Evolutionary conservation across 2,797 vertebrate species (phyloP), one percentile per base, ranked within the genome.

Genomic region (Valencia hispanica): DNA sequence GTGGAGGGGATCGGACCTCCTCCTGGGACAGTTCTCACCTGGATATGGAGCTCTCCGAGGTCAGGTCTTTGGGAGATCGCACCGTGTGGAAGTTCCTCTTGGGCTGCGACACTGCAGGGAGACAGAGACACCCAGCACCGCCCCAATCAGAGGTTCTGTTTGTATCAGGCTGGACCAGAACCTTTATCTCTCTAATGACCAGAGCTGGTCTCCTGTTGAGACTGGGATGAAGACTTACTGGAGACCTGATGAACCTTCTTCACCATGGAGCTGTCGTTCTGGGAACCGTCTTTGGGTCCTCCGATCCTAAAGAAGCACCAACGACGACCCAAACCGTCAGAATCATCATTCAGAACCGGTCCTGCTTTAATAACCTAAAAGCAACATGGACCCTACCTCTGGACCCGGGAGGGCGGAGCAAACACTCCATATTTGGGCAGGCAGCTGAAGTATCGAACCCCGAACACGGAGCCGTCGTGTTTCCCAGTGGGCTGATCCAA

Each of bases 231-330:
- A 30, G n/a, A 96, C 97, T 95, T 93, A 98, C 97, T 96, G 85
- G 97, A 97, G 85, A 98, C 96, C 94, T 97, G 97, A 87, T 98
- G 97, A 34, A 97, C 97, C 86, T 98, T 98, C 95, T 97, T 98
- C 89, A 96, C 94, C 82, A 93, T 88, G 8, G 87, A 92, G 68
- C 73, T 89, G 63, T 97, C 97, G 1, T 86, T 94, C 81, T 95
- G 94, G 0, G 94, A 88, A 18, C 90, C 88, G 1, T 97, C 96
- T 82, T 96, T 96, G n/a, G 96, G 95, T 0, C 97, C 97, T 74
- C 96, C 96, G 34, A 96, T 96, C 93, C 97, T 98, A 85, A 73
- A 14, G 5, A 22, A 57, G 66, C 22, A 73, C n/a, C 48, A 61
- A 51, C 1, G 17, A 36, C 0, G 8, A 74, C 30, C 22, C 30